A percentile compares a stretch with the other conserved stretches of the same genome.
Conservation (phyloP, 2,888 invertebrate species). For the Pilophorus perplexus region DNA sequence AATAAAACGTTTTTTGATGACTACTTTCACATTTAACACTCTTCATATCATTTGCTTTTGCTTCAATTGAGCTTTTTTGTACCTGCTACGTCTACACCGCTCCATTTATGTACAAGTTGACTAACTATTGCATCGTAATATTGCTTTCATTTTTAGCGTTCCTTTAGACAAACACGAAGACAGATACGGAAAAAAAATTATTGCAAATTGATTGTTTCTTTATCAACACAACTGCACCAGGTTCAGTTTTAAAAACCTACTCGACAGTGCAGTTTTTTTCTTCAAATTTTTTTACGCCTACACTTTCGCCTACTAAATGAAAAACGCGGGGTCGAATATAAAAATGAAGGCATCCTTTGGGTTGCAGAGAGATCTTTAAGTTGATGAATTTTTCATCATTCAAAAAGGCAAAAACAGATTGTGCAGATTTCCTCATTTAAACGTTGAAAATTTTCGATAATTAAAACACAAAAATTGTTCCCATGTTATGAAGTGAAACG, state of each 20-base stretch:
- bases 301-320: neutral
- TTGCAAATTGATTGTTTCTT: neutral
- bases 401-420: constrained; percentile 29
- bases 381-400: neutral
- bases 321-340: neutral
- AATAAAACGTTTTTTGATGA: no score
- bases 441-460: neutral
- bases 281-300: neutral
- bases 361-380: constrained; percentile 20
- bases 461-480: constrained; percentile 3
- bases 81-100: no score
- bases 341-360: constrained; percentile 28
- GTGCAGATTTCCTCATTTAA: constrained; percentile 19
- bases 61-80: no score
- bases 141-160: constrained; percentile 24
- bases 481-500: no score
- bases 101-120: constrained; percentile 14
- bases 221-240: neutral
- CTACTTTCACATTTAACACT: no score
- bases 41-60: no score
- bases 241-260: constrained; percentile 27
- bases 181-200: no score
- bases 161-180: no score
- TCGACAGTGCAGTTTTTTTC: constrained; percentile 1
- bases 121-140: constrained; percentile 31